Evolutionary conservation across 2,888 invertebrate genomes (phyloP), one percentile per base, ranked within the genome.

Genomic region (Griposia aprilina): DNA sequence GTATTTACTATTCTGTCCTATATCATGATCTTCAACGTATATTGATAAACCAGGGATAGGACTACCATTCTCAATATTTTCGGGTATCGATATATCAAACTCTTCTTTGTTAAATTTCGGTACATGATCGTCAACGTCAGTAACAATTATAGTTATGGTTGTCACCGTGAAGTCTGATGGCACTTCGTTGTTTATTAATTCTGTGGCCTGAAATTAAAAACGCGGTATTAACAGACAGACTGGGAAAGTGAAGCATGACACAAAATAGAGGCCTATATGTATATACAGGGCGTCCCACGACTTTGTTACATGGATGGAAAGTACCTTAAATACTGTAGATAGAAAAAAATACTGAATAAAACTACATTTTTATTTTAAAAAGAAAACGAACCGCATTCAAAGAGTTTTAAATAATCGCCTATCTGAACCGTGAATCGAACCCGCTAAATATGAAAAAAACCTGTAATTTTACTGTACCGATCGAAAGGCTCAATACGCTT

Each of bases 121-220:
- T 23, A 97, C 95, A 85, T 98, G 98, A 90, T 98, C 98, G 87
- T 98, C 98, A 0, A 98, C 97, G 89, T 98, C 98, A 0, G 98
- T 98, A 48, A 98, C 97, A 1, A 98, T 98, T 59, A 98, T 98
- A 0, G 98, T 98, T 0, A 98, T 97, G 59, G 98, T 97, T 2
- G 98, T 98, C 0, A 97, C 97, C 0, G 98, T 97, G 52, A 97
- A 97, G 85, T 98, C 98, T 0, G 97, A 97, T 11, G 98, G 98
- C 45, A 98, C 97, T 92, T 97, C 97, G 62, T 97, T 97, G 89
- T 98, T 98, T 57, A 98, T 98, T 69, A 98, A 90, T 93, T 98
- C 98, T 2, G 98, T 98, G 0, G 98, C 98, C 96, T 97, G 90
- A 72, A 95, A 93, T 76, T 0, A 48, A 17, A 45, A 3, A n/a